phyloP scores from a whole-genome alignment of 1,140 invertebrate genomes.

The Nautilus pompilius region DNA sequence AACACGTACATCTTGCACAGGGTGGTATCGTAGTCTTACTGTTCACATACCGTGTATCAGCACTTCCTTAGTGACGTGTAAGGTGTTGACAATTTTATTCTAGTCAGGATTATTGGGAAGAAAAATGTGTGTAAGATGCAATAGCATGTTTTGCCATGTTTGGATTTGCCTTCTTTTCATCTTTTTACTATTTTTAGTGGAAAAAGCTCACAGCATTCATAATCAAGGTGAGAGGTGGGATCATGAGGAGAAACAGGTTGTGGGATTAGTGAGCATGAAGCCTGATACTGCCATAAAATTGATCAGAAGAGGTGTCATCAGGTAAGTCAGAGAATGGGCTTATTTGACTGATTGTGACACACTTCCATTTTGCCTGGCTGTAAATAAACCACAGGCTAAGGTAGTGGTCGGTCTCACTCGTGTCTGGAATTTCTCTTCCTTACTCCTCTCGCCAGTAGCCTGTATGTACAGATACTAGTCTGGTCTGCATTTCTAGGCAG shows the following conservation, averaged over 20 bases:
- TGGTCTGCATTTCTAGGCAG: too few relatives aligned
- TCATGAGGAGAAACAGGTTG: slow-evolving; percentile 60
- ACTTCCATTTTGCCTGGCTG: too few relatives aligned
- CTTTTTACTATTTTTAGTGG: slow-evolving; percentile 50
- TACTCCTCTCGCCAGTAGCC: too few relatives aligned
- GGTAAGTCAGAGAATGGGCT: too few relatives aligned
- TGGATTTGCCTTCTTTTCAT: background rate
- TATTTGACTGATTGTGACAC: too few relatives aligned
- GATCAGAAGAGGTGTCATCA: slow-evolving; percentile 67
- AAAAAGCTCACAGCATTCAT: slow-evolving; percentile 67
- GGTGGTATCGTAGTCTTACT: background rate
- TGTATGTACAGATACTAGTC: too few relatives aligned
- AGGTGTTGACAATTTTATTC: background rate
- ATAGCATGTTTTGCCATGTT: background rate
- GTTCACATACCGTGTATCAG: background rate
- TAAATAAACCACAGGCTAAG: too few relatives aligned
- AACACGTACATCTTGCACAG: background rate
- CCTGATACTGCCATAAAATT: slow-evolving; percentile 70
- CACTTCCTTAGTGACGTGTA: background rate
- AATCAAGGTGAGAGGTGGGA: slow-evolving; percentile 66
- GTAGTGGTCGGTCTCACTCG: too few relatives aligned
- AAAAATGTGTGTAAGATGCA: slow-evolving; percentile 25
- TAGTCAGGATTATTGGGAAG: slow-evolving; percentile 63
- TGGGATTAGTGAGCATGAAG: slow-evolving; percentile 65
- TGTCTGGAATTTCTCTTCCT: too few relatives aligned